Base-by-base conservation (phyloP, 2,113 vertebrate genomes). In the Pseudolaguvia tuberculata region DNA sequence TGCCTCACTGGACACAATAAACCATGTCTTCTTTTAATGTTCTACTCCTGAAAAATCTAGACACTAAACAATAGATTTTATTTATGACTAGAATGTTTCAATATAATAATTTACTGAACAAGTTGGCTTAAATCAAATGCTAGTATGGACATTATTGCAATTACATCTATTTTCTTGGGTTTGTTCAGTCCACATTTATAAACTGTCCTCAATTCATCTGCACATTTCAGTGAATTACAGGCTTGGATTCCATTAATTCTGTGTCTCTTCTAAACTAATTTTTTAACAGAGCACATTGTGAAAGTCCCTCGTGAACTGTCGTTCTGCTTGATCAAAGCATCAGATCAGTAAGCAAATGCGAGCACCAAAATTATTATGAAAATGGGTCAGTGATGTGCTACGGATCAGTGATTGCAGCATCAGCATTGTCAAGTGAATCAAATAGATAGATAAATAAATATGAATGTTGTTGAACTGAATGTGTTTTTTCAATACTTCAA, bases 261-360 rank as follows among this genome's bases (percentile, higher is more conserved):
- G 45, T 8, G 42, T 52, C 5, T 20, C 13, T 14, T 58, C 31
- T 73, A 39, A 39, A 62, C 59, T 21, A 14, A 21, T 21, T 53
- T 61, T 61, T 35, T 10, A 61, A 18, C 27, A 11, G 29, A 62
- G 69, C 20, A 20, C 62, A 56, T 23, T 35, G 47, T 27, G 51
- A 23, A 53, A 66, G 25, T 62, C 35, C 29, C 9, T 52, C 27
- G 29, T 53, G 20, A 58, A 31, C 23, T 55, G 23, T 50, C 27
- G 23, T 52, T 51, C 39, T 14, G 39, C 68, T 72, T 79, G 79
- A 82, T 80, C 75, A 75, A 73, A 72, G 71, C 15, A n/a, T 72
- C 68, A 70, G 31, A 63, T 75, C 58, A 80, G 47, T 45, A n/a
- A 50, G 66, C 31, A 8, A 61, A 68, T 25, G 35, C 29, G 48